These are phyloP conservation scores for Setophaga petechia DNA, from an alignment of 2,113 vertebrate species.

Conservation along the genomic window DNA sequence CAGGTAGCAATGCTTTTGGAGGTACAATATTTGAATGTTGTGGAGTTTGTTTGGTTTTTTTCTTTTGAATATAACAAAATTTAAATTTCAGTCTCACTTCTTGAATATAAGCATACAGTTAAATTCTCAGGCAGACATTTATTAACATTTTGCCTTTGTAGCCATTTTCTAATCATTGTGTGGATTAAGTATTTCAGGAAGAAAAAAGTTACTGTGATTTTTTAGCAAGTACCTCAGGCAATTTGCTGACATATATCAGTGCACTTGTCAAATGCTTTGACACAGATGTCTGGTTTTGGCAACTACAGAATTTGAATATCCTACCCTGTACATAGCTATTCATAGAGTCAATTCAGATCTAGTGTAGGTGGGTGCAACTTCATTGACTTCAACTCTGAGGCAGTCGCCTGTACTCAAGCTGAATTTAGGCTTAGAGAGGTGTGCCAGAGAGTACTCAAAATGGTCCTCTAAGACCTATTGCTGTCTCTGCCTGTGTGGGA, in stretches of 20 bases:
- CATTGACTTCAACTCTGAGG: conserved; percentile 66
- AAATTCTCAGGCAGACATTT: background rate
- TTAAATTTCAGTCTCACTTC: background rate
- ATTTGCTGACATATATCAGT: conserved; percentile 67
- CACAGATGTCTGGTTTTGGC: conserved; percentile 70
- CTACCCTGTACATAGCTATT: conserved; percentile 61
- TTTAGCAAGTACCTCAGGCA: conserved; percentile 66
- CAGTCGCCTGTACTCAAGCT: conserved; percentile 51
- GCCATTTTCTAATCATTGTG: conserved; percentile 46
- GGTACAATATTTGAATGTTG: background rate
- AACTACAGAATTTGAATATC: conserved; percentile 62
- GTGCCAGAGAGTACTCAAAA: background rate
- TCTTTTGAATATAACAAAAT: background rate
- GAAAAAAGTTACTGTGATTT: conserved; percentile 56
- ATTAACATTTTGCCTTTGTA: conserved; percentile 50
- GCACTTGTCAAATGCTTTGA: conserved; percentile 70
- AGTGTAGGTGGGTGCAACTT: conserved; percentile 69
- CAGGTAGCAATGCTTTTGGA: background rate
- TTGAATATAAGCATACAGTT: background rate
- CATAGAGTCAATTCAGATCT: conserved; percentile 66
- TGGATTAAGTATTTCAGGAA: conserved; percentile 51
- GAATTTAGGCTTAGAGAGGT: conserved; percentile 46
- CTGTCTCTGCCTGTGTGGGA: background rate
- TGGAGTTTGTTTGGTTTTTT: background rate
- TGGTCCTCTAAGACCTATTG: background rate